phyloP scores from a whole-genome alignment of 2,113 vertebrate species.

The Argyrosomus japonicus region DNA sequence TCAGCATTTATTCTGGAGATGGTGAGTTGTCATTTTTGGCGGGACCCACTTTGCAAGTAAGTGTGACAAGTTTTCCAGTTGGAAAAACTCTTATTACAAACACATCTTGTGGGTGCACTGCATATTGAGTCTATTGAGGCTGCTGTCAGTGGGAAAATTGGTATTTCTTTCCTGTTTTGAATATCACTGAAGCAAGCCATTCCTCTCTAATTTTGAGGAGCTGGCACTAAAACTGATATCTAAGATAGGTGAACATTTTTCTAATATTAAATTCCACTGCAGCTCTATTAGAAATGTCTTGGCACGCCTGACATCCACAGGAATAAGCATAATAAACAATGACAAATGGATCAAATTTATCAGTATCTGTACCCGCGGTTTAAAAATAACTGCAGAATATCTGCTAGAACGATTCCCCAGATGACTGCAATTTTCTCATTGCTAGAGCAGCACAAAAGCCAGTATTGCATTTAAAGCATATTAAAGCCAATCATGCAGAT shows the following conservation, averaged over 20 bases:
- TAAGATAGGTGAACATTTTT: neutral
- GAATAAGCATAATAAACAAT: neutral
- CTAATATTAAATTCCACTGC: neutral
- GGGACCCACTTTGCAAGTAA: neutral
- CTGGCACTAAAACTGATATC: neutral
- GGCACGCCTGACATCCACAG: neutral
- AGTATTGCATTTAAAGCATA: neutral
- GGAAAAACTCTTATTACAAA: too few species aligned
- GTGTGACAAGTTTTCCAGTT: neutral
- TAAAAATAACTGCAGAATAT: neutral
- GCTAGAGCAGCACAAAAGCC: neutral
- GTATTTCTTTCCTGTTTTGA: neutral
- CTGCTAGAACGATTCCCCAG: conserved; percentile 1
- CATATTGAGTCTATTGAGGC: neutral
- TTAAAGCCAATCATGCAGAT: conserved; percentile 1
- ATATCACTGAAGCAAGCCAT: neutral
- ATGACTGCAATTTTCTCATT: conserved; percentile 8
- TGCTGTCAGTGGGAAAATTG: neutral
- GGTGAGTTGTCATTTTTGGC: neutral
- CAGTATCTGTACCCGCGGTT: neutral
- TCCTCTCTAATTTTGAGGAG: neutral
- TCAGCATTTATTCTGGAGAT: neutral
- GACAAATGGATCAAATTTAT: conserved; percentile 1
- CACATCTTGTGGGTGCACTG: neutral
- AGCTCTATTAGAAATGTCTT: neutral